Percentiles rank a stretch among this genome's conserved stretches.
phyloP scores from a whole-genome alignment of 2,888 invertebrate species.

The Ctena decussata region DNA sequence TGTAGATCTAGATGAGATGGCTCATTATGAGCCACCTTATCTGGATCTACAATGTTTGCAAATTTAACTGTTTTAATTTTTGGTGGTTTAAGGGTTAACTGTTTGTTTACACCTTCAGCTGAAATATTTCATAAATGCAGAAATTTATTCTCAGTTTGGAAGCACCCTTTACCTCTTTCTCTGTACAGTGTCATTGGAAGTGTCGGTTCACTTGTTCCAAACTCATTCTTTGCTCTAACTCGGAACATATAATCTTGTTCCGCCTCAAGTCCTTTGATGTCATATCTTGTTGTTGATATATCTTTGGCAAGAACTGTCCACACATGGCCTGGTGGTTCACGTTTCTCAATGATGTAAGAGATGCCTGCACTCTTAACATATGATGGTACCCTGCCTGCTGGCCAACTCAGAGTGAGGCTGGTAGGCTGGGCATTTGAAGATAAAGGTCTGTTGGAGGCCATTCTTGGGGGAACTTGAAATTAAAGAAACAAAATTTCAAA shows the following conservation, averaged over 20 bases:
- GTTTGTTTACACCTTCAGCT: too few species aligned
- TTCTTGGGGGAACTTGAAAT: constrained; percentile 77
- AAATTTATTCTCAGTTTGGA: too few species aligned
- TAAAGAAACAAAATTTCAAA: neutral
- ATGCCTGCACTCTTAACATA: constrained; percentile 88
- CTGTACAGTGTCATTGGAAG: constrained; percentile 89
- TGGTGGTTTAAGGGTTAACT: too few species aligned
- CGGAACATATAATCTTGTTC: constrained; percentile 98
- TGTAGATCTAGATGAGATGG: too few species aligned
- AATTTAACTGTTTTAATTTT: too few species aligned
- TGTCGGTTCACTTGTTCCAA: constrained; percentile 98
- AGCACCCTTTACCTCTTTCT: constrained; percentile 60
- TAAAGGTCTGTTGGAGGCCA: constrained; percentile 92
- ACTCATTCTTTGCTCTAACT: constrained; percentile 97
- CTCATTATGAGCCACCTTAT: too few species aligned
- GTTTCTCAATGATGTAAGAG: constrained; percentile 97
- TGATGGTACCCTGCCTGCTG: constrained; percentile 95
- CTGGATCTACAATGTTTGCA: too few species aligned
- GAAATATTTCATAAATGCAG: too few species aligned
- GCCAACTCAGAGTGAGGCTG: constrained; percentile 96
- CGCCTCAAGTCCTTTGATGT: constrained; percentile 90
- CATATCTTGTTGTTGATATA: constrained; percentile 52
- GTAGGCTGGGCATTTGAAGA: constrained; percentile 97
- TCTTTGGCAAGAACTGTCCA: constrained; percentile 66
- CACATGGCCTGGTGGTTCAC: constrained; percentile 67